A percentile compares a stretch with the other conserved stretches of the same genome.
Conservation (phyloP, 2,888 invertebrate genomes). For the Cryptocephalus primarius region DNA sequence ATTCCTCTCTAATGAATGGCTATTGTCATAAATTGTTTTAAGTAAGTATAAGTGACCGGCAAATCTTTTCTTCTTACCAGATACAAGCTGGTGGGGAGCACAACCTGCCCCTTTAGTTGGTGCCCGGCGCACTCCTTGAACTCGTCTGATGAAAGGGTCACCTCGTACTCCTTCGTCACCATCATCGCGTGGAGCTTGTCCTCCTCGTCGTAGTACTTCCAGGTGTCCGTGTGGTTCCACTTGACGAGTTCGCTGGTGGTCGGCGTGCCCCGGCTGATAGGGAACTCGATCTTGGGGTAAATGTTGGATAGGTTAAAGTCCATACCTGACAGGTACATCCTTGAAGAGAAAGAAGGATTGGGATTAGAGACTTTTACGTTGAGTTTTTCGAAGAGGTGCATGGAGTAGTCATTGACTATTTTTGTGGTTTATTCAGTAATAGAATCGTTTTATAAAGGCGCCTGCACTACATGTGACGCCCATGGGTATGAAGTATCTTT, state of each 20-base stretch:
- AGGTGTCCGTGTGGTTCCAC: conserved; percentile 83
- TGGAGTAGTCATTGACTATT: too few relatives aligned
- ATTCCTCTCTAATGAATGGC: too few relatives aligned
- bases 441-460: too few relatives aligned
- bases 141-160: conserved; percentile 40
- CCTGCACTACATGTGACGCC: too few relatives aligned
- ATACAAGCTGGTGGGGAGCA: conserved; percentile 28
- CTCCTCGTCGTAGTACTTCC: conserved; percentile 41
- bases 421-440: too few relatives aligned
- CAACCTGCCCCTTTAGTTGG: conserved; percentile 28
- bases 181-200: conserved; percentile 28
- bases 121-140: conserved; percentile 30
- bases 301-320: conserved; percentile 65
- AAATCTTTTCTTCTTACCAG: too few relatives aligned
- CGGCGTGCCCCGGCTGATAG: conserved; percentile 78
- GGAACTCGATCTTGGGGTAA: conserved; percentile 67
- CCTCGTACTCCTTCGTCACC: conserved; percentile 32
- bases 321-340: conserved; percentile 70
- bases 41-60: too few relatives aligned
- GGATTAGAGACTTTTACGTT: too few relatives aligned
- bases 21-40: too few relatives aligned
- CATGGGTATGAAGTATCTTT: too few relatives aligned
- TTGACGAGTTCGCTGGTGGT: conserved; percentile 71
- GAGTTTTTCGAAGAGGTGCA: too few relatives aligned
- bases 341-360: conserved; percentile 27